These are phyloP conservation scores for Ciona savignyi DNA, from an alignment of 23 tunicate species.

Conservation along the genomic window DNA sequence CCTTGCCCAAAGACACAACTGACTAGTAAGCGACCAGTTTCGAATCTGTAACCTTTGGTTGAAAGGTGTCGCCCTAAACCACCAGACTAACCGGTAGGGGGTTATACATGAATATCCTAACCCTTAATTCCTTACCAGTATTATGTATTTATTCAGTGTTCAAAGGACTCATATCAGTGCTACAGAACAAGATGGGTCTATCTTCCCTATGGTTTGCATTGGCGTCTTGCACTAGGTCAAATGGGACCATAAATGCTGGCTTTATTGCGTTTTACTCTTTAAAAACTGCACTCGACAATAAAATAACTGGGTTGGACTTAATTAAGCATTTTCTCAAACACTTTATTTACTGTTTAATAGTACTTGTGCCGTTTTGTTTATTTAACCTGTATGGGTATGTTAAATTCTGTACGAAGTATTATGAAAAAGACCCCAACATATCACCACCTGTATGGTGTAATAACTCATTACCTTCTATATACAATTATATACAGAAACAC, in stretches of 20 bases:
- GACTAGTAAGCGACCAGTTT: no score
- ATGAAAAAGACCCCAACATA: neutral
- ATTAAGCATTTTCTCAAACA: no score
- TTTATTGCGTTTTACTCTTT: conserved; percentile 48
- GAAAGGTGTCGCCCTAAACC: no score
- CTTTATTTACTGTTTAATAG: conserved; percentile 6
- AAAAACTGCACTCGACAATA: neutral
- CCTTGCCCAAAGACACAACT: no score
- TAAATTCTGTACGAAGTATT: conserved; percentile 26
- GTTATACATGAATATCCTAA: no score
- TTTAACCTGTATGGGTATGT: conserved; percentile 53
- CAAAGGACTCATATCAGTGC: conserved; percentile 22
- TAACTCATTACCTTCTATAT: conserved; percentile 35
- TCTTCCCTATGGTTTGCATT: conserved; percentile 56
- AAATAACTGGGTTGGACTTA: neutral
- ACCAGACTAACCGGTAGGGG: no score
- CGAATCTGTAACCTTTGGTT: no score
- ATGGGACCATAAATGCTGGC: conserved; percentile 78
- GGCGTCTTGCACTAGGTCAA: conserved; percentile 62
- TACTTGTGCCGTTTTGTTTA: conserved; percentile 42
- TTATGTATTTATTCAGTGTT: no score
- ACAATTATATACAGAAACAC: conserved; percentile 63
- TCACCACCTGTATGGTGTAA: conserved; percentile 59
- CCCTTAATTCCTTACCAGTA: no score
- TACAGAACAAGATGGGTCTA: neutral